Evolutionary conservation across 2,113 vertebrate genomes (phyloP).

Genomic region (Ovibos moschatus): DNA sequence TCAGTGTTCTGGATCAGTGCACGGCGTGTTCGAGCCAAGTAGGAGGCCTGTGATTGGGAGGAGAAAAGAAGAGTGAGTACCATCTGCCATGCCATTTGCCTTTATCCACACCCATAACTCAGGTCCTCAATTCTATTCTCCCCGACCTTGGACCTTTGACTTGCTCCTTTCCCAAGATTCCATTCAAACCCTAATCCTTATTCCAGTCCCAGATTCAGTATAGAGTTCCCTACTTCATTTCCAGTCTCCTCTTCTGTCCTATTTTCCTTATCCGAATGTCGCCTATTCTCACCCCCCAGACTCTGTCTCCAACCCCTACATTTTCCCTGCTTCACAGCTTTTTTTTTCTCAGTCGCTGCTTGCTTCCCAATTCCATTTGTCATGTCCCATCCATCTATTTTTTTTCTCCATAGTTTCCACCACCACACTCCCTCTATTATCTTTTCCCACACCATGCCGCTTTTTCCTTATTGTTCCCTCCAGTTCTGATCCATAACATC

Average conservation of each 20-base stretch:
- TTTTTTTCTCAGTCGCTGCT: neutral
- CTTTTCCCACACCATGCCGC: neutral
- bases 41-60: slow-evolving; percentile 11
- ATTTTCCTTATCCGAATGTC: neutral
- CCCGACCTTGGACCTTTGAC: neutral
- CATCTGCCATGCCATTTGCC: neutral
- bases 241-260: neutral
- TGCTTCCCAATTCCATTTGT: neutral
- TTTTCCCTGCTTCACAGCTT: neutral
- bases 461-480: neutral
- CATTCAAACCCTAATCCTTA: neutral
- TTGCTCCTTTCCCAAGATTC: neutral
- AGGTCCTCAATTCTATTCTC: neutral
- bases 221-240: neutral
- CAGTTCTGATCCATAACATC: neutral
- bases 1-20: neutral
- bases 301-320: neutral
- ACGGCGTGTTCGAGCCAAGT: rapidly evolving
- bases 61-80: neutral
- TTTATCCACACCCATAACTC: neutral
- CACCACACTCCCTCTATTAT: neutral
- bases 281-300: neutral
- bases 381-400: neutral
- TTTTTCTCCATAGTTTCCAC: neutral
- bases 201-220: neutral